phyloP scores from a whole-genome alignment of 2,113 vertebrate genomes.

The Psophia crepitans region DNA sequence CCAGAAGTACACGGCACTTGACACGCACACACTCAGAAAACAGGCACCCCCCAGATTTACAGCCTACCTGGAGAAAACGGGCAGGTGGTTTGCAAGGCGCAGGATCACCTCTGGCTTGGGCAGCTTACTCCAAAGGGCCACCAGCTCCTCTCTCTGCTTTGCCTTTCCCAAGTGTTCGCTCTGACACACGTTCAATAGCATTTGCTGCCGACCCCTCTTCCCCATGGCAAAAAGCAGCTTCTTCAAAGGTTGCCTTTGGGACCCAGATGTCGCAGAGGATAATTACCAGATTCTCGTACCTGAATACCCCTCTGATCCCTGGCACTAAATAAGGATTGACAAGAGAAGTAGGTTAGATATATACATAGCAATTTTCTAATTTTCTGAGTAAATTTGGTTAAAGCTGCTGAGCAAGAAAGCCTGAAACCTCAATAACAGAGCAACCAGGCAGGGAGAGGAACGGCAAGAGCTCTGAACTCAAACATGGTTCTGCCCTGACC shows the following conservation, averaged over 20 bases:
- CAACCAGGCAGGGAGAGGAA: neutral
- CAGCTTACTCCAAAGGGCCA: neutral
- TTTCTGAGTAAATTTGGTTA: neutral
- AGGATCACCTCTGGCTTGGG: neutral
- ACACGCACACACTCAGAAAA: neutral
- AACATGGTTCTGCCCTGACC: neutral
- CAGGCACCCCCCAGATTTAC: neutral
- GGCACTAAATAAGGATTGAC: neutral
- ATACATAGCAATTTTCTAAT: neutral
- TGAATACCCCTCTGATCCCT: neutral
- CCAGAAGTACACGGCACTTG: neutral
- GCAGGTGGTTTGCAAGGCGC: fast-evolving
- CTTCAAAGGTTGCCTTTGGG: neutral
- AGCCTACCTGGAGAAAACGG: neutral
- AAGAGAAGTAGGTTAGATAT: neutral
- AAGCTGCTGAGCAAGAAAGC: neutral
- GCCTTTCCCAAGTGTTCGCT: neutral
- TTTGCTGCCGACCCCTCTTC: too few species aligned
- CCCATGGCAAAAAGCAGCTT: neutral
- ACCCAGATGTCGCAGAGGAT: neutral
- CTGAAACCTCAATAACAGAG: neutral
- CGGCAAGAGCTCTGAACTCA: neutral
- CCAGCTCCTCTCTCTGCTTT: neutral
- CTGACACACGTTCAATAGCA: fast-evolving
- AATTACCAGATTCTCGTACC: neutral